Percentiles rank a stretch among this genome's conserved stretches.
Conservation (phyloP, 2,113 vertebrate genomes). For the Burhinus oedicnemus region DNA sequence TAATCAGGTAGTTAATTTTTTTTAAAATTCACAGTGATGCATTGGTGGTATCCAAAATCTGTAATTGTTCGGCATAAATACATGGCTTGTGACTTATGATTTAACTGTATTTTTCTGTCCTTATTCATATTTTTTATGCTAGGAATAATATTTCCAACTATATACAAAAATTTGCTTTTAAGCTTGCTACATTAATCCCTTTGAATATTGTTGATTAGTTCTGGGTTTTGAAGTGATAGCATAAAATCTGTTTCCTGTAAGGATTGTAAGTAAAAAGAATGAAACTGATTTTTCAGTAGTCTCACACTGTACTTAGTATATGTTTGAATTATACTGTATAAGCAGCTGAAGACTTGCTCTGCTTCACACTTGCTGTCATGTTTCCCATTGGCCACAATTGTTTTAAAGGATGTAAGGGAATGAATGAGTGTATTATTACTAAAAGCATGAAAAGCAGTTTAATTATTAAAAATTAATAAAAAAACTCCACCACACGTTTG, state of each 20-base stretch:
- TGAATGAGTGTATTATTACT: neutral
- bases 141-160: neutral
- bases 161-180: neutral
- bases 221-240: neutral
- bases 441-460: neutral
- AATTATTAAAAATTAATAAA: neutral
- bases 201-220: neutral
- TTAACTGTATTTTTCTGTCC: neutral
- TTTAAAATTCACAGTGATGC: neutral
- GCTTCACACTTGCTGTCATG: neutral
- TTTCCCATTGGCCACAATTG: neutral
- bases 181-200: neutral
- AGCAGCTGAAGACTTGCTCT: neutral
- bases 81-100: neutral
- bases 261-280: neutral
- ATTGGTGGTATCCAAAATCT: neutral
- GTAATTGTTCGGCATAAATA: neutral
- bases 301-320: neutral
- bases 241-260: neutral
- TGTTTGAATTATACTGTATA: neutral
- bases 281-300: neutral
- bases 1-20: neutral
- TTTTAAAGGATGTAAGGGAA: conserved; percentile 30
- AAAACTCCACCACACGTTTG: neutral
- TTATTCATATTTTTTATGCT: neutral